These are phyloP conservation scores for Magallana nippona DNA, from an alignment of 2,888 invertebrate genomes.

Conservation along the genomic window DNA sequence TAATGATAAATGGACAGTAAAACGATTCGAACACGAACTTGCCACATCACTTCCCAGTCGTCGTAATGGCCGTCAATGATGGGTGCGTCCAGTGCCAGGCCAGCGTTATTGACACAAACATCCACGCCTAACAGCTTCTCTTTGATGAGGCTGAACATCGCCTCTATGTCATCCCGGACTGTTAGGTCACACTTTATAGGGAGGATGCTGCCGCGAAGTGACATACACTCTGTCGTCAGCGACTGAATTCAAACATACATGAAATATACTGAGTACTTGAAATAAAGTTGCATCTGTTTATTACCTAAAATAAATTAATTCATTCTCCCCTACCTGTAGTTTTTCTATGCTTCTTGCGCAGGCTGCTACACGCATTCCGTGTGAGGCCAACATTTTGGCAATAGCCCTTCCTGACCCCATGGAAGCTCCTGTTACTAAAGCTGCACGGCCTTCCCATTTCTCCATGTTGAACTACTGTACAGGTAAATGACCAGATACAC, in stretches of 20 bases:
- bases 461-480: slow-evolving; percentile 59
- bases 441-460: slow-evolving; percentile 69
- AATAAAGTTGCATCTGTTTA: too few species aligned
- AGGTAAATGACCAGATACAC: slow-evolving; percentile 2
- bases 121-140: slow-evolving; percentile 81
- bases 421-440: slow-evolving; percentile 67
- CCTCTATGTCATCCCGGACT: slow-evolving; percentile 81
- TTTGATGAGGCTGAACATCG: slow-evolving; percentile 82
- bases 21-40: slow-evolving; percentile 51
- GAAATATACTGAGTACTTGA: too few species aligned
- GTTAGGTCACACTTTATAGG: slow-evolving; percentile 81
- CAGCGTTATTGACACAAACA: slow-evolving; percentile 84
- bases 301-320: too few species aligned
- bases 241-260: slow-evolving; percentile 36
- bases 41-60: slow-evolving; percentile 64
- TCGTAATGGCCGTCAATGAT: slow-evolving; percentile 70
- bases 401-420: slow-evolving; percentile 62
- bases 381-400: slow-evolving; percentile 52
- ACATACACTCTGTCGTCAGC: slow-evolving; percentile 47
- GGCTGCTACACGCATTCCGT: slow-evolving; percentile 82
- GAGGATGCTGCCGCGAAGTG: slow-evolving; percentile 50
- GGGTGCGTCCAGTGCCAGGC: slow-evolving; percentile 76
- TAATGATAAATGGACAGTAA: background rate
- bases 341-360: slow-evolving; percentile 81
- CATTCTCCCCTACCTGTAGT: slow-evolving; percentile 69